Base-by-base conservation (phyloP, 2,888 invertebrate species). In the Sarcophaga rosellei region DNA sequence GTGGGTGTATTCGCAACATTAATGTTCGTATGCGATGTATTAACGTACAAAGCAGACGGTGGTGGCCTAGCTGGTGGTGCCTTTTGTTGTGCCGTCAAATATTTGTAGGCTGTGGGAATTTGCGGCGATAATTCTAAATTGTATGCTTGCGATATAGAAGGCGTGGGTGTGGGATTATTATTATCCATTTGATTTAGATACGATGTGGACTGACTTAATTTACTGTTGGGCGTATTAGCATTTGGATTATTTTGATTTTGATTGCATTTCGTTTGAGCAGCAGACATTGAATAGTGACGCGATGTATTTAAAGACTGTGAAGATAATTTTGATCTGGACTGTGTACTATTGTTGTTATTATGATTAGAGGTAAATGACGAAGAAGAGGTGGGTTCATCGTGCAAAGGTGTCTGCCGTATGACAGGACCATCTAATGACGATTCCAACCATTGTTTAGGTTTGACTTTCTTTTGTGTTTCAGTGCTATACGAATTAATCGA, bases 371-470 rank as follows among this genome's bases (percentile, higher is more conserved):
- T 77, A 6, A 77, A 73, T 4, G 57, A 21, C 3, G 68, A 53
- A 3, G 81, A 25, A 8, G 63, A 35, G 57, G 57, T 20, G 15
- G n/a, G 11, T 4, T 85, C 80, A 12, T 74, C 74, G 2, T 73
- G 66, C 0, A 53, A 45, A 12, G 81, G 44, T 3, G 85, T 80
- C 73, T 82, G 91, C 85, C 69, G 89, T 87, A 88, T 91, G 61
- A 72, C 88, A 11, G 93, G 93, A 0, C 93, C 92, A 86, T 93
- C 93, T 6, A 93, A 86, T 2, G 93, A 93, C 0, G 93, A 93
- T 75, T 93, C 93, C 77, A 92, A 84, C 93, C 93, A 93, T 83
- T 92, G 92, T 85, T 93, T 93, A 12, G 93, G 89, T 88, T 92
- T 93, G 17, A 88, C 88, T 79, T 91, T 90, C 88, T 93, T 92